Evolutionary conservation across 2,113 vertebrate genomes (phyloP), one percentile per base, ranked within the genome.

Genomic region (Dinomys branickii): DNA sequence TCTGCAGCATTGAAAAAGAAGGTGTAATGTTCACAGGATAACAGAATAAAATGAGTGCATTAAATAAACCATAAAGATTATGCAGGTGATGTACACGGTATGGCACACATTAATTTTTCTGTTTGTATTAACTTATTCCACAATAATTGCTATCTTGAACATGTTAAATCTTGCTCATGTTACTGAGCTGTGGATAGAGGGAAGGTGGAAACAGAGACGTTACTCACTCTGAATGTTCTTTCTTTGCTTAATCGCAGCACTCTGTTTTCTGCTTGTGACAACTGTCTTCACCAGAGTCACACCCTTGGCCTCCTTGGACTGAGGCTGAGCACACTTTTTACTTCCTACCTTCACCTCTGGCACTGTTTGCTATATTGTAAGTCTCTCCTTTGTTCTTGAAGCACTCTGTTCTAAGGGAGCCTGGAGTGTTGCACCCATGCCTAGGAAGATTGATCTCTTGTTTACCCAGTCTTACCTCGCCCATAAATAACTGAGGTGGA

Each of bases 341-440:
- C 44, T 71, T 91, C 41, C 94, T 87, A 71, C 59, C 56, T 78
- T 92, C 26, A 7, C 38, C 13, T 47, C 47, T 90, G 69, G 80
- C 41, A 26, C 19, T 33, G 0, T 41, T 59, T 22, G 85, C 14
- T 35, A 2, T 24, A 1, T 33, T 20, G 3, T 35, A 80, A 73
- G 35, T 41, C 41, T 28, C 38, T 41, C 19, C 19, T 77, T 94
- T 94, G 75, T 67, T 92, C n/a, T 33, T 22, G 59, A 92, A 69
- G 65, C 5, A 10, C n/a, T 30, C 4, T 77, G 0, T 89, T 81
- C 5, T 5, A 65, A 78, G 78, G 71, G 80, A 54, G 28, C 20
- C 58, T 78, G 83, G 10, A 52, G 9, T 30, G 3, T 44, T 44
- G 14, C 0, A 35, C 56, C 61, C 59, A 4, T 17, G 52, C 61